Evolutionary conservation across 1,140 invertebrate species (phyloP), one percentile per base, ranked within the genome.

Genomic region (Drosophila tani): DNA sequence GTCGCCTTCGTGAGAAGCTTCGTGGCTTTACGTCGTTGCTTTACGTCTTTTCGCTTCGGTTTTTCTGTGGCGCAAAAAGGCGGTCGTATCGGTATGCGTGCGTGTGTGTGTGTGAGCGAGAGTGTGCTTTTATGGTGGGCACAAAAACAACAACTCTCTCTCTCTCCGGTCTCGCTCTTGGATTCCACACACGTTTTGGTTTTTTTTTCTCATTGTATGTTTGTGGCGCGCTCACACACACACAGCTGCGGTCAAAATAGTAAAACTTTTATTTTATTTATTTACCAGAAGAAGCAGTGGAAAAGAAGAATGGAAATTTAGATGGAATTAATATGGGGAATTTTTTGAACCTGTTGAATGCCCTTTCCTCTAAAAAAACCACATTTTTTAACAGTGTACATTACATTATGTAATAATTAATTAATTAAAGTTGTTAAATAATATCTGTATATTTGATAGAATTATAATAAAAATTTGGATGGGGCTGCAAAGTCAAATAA

Each of bases 31-130:
- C 50, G 50, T 53, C 51, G 51, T 53, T 14, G 29, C 63, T 51
- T 51, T 51, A 51, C 50, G 50, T 53, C 51, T 32, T 53, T 14
- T 71, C 74, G 59, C 8, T 53, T 55, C 51, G 51, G 32, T 19
- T 53, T 60, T 60, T 70, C 46, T 64, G 74, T 70, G 76, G 76
- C 76, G 76, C 76, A 79, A 79, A 79, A 79, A 78, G 62, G 62
- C 50, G 55, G 47, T 76, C 59, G 50, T 19, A n/a, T 51, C 27
- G 50, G 38, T 15, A 40, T 47, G 6, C 41, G 17, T 47, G 32
- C 40, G 21, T 35, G 53, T 67, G 41, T 67, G 41, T 21, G 57
- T 67, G 75, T 32, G 57, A 51, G 29, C 15, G 43, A 56, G 32
- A 19, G 62, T 38, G 40, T 11, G 49, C 21, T 59, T 32, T 32